Base-by-base conservation (phyloP, 2,797 vertebrate species). In the Danionella dracula region DNA sequence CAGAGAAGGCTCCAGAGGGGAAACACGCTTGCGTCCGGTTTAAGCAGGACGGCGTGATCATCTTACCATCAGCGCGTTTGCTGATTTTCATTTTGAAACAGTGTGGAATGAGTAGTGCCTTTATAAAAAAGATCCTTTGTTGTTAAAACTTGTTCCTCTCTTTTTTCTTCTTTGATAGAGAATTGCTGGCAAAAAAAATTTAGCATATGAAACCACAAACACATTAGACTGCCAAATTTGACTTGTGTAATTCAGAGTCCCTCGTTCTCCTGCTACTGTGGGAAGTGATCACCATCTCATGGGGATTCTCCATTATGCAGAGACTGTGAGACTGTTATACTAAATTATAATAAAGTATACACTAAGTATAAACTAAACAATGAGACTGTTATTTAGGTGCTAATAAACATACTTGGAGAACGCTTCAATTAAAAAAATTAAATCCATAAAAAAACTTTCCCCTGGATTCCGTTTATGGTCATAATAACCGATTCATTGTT, bases 241-340 rank as follows among this genome's bases (percentile, higher is more conserved):
- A 58, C 54, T 46, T 29, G 53, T 66, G 55, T 55, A 41, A 51
- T 44, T 44, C 32, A 19, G 37, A 73, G 54, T 68, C 59, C 68
- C 67, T 46, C 46, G 59, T 57, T 68, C 38, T 67, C 34, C 37
- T 50, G 54, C 56, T 68, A 35, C 65, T 65, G 74, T 73, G 68
- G 68, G 74, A 60, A 71, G 69, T 71, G 41, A 51, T 27, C 50
- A 73, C 54, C 60, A 71, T 51, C 74, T 65, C 55, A 56, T 51
- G 27, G 48, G 62, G 53, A 70, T 70, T 70, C 65, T 60, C 67
- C 69, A 71, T 71, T 71, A 68, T 76, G 68, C 67, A 68, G 63
- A 60, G 57, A 60, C 50, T 44, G 34, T 60, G 3, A 27, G 6
- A 6, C 3, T 3, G 23, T 3, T 3, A 27, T 6, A 27, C 3